Base-by-base conservation (phyloP, 2,888 invertebrate genomes). In the Athalia rosae region DNA sequence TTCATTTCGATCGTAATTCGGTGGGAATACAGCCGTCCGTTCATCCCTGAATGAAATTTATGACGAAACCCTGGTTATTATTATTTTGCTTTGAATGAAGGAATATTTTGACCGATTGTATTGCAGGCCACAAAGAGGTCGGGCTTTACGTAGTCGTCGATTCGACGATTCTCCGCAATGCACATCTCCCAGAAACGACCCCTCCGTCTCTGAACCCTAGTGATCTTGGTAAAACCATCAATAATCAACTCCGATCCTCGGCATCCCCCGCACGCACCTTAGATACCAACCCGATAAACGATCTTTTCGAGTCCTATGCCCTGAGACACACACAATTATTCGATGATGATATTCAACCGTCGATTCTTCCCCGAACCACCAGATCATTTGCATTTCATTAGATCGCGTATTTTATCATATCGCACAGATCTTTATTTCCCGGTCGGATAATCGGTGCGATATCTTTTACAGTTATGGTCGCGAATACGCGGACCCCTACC, bases 401-500 rank as follows among this genome's bases (percentile, higher is more conserved):
- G 28, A 28, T 28, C 28, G 28, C 28, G 28, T 28, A 28, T 28
- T 28, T 28, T 2, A 28, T 28, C 28, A 28, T 2, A 28, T 28
- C 2, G 28, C 28, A 28, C 28, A 28, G 2, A 28, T 28, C 2
- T 79, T 53, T 76, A 80, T 79, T 76, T 76, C 79, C 77, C 79
- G 7, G 43, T 43, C 11, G 48, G 77, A 43, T 78, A 67, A 61
- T 73, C 76, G 28, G 28, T 28, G 28, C 28, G 28, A 28, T 28
- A 28, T 28, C 28, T 83, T 82, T 90, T 92, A 76, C 90, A 96
- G 96, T 84, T 97, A 97, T 90, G 96, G 96, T 86, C 94, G 97
- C 90, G 97, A 97, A 89, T 96, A 96, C 89, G 95, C 97, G 85
- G 98, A 98, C 91, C 97, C 98, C 79, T 98, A 98, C 92, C 92